These are phyloP conservation scores for Varroa destructor DNA, from an alignment of 1,140 invertebrate genomes.

Conservation along the genomic window DNA sequence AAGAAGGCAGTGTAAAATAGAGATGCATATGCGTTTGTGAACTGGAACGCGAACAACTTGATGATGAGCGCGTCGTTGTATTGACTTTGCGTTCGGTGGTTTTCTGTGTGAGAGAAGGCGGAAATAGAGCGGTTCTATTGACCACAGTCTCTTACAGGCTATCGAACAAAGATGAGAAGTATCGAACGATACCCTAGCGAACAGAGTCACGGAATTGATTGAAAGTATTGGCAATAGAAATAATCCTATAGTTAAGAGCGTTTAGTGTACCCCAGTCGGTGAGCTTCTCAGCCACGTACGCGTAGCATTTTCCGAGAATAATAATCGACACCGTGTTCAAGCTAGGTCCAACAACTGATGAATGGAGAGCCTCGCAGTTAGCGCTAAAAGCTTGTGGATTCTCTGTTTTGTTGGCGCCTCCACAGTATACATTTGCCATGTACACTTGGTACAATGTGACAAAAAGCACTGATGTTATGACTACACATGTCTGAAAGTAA, in stretches of 20 bases:
- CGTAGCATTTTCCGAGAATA: slow-evolving; percentile 42
- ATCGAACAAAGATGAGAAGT: neutral
- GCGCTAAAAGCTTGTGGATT: slow-evolving; percentile 29
- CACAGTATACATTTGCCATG: slow-evolving; percentile 39
- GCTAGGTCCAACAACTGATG: slow-evolving; percentile 39
- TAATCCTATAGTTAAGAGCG: too few species aligned
- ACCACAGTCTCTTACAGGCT: neutral
- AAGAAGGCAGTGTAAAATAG: slow-evolving; percentile 45
- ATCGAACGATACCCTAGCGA: neutral
- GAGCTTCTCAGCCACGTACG: slow-evolving; percentile 39
- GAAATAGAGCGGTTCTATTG: slow-evolving; percentile 27
- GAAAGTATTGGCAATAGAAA: too few species aligned
- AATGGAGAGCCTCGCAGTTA: slow-evolving; percentile 36
- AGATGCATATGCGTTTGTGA: slow-evolving; percentile 43
- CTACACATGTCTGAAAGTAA: slow-evolving; percentile 34
- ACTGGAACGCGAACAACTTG: slow-evolving; percentile 44
- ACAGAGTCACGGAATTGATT: too few species aligned
- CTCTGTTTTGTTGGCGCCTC: slow-evolving; percentile 32
- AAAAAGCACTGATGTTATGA: slow-evolving; percentile 35
- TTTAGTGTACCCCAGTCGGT: slow-evolving; percentile 41
- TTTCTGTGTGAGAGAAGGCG: slow-evolving; percentile 38
- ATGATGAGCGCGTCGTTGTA: slow-evolving; percentile 43
- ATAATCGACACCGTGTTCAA: slow-evolving; percentile 43
- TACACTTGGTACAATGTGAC: slow-evolving; percentile 40
- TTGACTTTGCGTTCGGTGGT: slow-evolving; percentile 41